Evolutionary conservation across 1,140 invertebrate species (phyloP).

Genomic region (Thaumatotibia leucotreta): DNA sequence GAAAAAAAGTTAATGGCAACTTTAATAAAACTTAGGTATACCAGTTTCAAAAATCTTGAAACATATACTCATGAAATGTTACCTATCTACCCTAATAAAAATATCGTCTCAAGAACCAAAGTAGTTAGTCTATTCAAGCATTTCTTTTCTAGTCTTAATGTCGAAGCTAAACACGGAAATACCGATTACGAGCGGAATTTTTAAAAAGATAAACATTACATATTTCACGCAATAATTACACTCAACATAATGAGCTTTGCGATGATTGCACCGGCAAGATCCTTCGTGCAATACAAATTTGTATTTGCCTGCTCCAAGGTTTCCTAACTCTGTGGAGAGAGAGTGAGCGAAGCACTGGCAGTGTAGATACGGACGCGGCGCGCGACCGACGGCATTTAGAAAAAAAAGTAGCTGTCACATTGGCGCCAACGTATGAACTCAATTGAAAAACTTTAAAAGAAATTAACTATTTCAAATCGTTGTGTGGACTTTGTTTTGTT

Average conservation of each 20-base stretch:
- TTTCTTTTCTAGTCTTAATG: too few species aligned
- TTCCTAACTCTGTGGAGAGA: constrained; percentile 44
- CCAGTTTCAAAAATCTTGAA: too few species aligned
- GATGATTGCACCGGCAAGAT: constrained; percentile 3
- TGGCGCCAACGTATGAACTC: constrained; percentile 23
- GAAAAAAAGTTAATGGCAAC: too few species aligned
- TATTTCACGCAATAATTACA: constrained; percentile 8
- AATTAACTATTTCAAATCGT: background rate
- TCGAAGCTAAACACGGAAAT: background rate
- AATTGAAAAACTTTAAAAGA: background rate
- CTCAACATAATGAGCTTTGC: background rate
- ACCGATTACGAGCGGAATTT: background rate
- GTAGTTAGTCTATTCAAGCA: too few species aligned
- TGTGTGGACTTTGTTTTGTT: background rate
- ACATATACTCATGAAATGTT: too few species aligned
- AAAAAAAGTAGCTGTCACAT: constrained; percentile 31
- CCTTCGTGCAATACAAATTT: background rate
- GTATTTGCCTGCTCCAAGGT: constrained; percentile 37
- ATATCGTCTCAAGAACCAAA: too few species aligned
- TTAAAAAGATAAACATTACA: constrained; percentile 3
- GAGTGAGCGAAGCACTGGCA: constrained; percentile 41
- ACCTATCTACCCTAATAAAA: too few species aligned
- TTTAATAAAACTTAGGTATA: too few species aligned
- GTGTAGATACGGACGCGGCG: constrained; percentile 35
- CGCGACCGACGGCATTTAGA: constrained; percentile 29